Conservation (phyloP, 2,888 invertebrate species). For the Drosophila neutralis region DNA sequence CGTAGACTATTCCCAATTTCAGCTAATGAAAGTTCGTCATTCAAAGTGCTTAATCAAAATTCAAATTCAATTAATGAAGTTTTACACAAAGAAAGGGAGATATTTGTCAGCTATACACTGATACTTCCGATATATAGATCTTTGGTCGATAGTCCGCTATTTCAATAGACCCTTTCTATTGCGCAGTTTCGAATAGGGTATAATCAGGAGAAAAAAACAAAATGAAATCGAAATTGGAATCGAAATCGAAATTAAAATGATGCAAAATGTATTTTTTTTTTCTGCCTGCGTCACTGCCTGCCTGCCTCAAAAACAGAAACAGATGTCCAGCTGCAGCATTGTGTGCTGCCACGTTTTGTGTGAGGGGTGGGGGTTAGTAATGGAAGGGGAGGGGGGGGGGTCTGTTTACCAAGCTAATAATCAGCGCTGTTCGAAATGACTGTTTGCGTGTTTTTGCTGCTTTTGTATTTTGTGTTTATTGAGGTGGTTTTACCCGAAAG, state of each 20-base stretch:
- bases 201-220: background rate
- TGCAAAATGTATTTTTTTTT: constrained; percentile 19
- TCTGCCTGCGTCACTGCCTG: constrained; percentile 37
- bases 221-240: constrained; percentile 46
- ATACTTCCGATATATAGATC: background rate
- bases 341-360: background rate
- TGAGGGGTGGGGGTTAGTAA: too few species aligned
- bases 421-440: constrained; percentile 44
- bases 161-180: background rate
- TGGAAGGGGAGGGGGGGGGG: background rate
- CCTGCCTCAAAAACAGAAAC: constrained; percentile 24
- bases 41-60: background rate
- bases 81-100: background rate
- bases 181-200: constrained; percentile 1
- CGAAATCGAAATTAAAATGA: constrained; percentile 46
- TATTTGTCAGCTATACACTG: background rate
- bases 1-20: background rate
- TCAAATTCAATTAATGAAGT: background rate
- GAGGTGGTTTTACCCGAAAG: constrained; percentile 44
- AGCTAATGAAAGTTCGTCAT: background rate
- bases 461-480: constrained; percentile 18
- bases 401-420: constrained; percentile 59
- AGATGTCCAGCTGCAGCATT: constrained; percentile 29
- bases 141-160: background rate
- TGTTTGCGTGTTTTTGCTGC: constrained; percentile 5